phyloP scores from a whole-genome alignment of 1,140 invertebrate genomes.

The Phthorimaea operculella region DNA sequence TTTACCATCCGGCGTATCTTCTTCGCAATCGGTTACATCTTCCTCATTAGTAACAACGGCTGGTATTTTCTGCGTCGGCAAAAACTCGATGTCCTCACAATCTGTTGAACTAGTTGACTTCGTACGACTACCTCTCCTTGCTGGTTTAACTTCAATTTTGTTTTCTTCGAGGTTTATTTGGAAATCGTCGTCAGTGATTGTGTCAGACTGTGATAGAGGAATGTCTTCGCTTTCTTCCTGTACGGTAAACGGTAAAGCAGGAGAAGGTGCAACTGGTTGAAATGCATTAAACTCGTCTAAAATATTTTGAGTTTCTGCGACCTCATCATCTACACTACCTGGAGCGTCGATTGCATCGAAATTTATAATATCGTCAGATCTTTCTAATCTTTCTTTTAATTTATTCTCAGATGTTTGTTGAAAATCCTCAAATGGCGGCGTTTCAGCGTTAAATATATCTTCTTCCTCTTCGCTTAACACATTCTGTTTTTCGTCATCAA shows the following conservation, averaged over 20 bases:
- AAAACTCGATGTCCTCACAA: constrained; percentile 42
- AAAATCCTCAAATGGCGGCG: constrained; percentile 9
- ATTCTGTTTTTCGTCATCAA: too few relatives aligned
- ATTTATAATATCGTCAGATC: constrained; percentile 42
- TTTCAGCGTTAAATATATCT: constrained; percentile 17
- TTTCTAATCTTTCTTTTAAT: constrained; percentile 20
- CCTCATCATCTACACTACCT: constrained; percentile 20
- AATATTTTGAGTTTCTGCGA: constrained; percentile 14
- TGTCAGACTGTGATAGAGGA: background rate
- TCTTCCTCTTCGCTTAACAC: background rate
- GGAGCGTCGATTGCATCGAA: constrained; percentile 46
- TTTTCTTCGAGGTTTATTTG: background rate
- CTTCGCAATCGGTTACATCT: constrained; percentile 46
- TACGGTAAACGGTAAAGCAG: constrained; percentile 14
- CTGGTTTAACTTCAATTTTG: background rate
- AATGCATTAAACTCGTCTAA: constrained; percentile 23
- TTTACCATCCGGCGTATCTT: constrained; percentile 23
- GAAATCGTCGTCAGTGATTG: background rate
- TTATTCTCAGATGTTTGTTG: background rate
- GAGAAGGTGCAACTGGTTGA: constrained; percentile 36
- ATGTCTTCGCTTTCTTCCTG: background rate
- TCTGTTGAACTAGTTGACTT: constrained; percentile 36
- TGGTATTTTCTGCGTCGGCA: constrained; percentile 31
- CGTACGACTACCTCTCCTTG: background rate
- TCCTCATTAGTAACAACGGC: constrained; percentile 18